Evolutionary conservation across 2,113 vertebrate species (phyloP), one percentile per base, ranked within the genome.

Genomic region (Gymnocephalus cernua): DNA sequence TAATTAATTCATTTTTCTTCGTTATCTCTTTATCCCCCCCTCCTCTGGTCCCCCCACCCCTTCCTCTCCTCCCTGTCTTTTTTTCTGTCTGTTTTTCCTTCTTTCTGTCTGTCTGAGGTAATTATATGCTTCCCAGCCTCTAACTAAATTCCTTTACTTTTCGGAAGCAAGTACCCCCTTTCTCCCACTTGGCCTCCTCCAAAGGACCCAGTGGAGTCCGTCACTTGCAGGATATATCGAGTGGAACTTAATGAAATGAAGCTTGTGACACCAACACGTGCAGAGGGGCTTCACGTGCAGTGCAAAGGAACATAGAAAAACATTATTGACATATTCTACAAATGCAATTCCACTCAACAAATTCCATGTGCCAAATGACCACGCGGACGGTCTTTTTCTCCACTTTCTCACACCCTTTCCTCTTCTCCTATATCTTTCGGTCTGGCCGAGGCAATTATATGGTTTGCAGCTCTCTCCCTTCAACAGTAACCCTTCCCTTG

Each of bases 41-140:
- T 53, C 27, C 19, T 61, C 48, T 18, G 3, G 9, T 50, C 15
- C n/a, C 45, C 19, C 47, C 50, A 54, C 47, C 32, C 11, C 57
- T 23, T 51, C 27, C 44, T 4, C 16, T 25, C 21, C 38, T 56
- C 54, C 23, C 53, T 65, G 25, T 50, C 71, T 18, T 23, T 53
- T 56, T 65, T 67, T 59, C 48, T 29, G 21, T 38, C 21, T 6
- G 18, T 47, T 44, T 59, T n/a, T 75, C 50, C 23, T 44, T n/a
- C 44, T 61, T 76, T 69, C 47, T 67, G 23, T 86, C 69, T 53
- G 61, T 45, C 53, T 9, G 7, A 88, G 71, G 83, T 86, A 90
- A 89, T 92, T 91, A 86, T 77, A 80, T 88, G 77, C 82, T 73
- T 79, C 71, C 74, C 59, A 58, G 73, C 61, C 68, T 79, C 75